Base-by-base conservation (phyloP, 1,140 invertebrate genomes). In the Brachionus paranguensis region DNA sequence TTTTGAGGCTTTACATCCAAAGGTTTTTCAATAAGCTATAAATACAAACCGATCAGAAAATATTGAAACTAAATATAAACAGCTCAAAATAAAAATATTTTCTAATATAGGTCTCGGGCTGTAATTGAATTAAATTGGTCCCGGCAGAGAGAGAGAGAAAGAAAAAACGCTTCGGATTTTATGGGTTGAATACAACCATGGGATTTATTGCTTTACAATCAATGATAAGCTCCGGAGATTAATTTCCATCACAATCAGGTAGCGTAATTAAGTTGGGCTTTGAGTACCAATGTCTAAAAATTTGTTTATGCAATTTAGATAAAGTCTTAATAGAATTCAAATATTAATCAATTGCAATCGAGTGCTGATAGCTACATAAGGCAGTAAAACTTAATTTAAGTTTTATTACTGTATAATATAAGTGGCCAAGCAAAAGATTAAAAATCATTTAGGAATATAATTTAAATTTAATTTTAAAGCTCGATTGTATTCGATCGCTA, bases 371-470 rank as follows among this genome's bases (percentile, higher is more conserved):
- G 53, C 53, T 60, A 8, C 7, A 60, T 27, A 60, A 60, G 41
- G 70, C 43, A 76, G 45, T 20, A 50, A 76, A 27, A 14, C 43
- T 50, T 27, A 20, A 76, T 76, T 76, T 74, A 17, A 43, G 33
- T 74, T 74, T 74, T 74, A 41, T 74, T 43, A 74, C 33, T 74
- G 33, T 45, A 74, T 43, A 74, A 43, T 43, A 74, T 43, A 76
- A 76, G 20, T 27, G 20, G 33, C 41, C 41, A 11, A 50, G 45
- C 20, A 14, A 47, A n/a, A 47, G 72, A 76, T 76, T 76, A 76
- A 76, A 50, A 76, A 76, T 76, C 72, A 47, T 50, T 76, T 76
- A 37, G 43, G 72, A 76, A 50, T 76, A n/a, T 76, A 45, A 76
- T 76, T 76, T 76, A 76, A 76, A 50, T 76, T 76, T 50, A 76